Evolutionary conservation across 2,888 invertebrate genomes (phyloP).

Genomic region (Phlogophora meticulosa): DNA sequence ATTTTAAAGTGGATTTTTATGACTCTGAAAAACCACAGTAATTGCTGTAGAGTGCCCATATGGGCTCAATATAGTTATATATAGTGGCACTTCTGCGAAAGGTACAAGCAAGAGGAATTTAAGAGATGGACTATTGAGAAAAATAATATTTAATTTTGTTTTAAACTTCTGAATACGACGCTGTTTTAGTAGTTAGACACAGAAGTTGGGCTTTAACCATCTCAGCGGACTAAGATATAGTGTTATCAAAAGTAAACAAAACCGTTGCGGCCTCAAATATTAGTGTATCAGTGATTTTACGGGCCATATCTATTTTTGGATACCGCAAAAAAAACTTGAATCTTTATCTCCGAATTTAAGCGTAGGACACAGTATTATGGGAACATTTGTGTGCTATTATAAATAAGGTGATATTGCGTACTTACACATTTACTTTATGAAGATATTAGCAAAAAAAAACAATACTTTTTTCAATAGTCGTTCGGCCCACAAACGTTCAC

Average conservation of each 20-base stretch:
- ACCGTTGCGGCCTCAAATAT: background rate
- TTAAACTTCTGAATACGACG: too few relatives aligned
- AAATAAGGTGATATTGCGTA: background rate
- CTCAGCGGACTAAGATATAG: background rate
- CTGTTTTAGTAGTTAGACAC: too few relatives aligned
- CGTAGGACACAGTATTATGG: background rate
- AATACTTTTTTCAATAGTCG: background rate
- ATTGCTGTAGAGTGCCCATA: too few relatives aligned
- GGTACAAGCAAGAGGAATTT: too few relatives aligned
- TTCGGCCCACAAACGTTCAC: constrained; percentile 1
- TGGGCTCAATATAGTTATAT: too few relatives aligned
- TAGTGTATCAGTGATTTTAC: constrained; percentile 6
- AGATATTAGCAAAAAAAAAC: background rate
- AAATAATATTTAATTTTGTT: too few relatives aligned
- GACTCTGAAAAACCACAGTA: too few relatives aligned
- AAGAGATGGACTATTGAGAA: too few relatives aligned
- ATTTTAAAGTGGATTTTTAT: too few relatives aligned
- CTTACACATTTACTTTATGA: constrained; percentile 29
- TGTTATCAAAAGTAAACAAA: background rate
- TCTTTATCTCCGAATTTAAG: background rate
- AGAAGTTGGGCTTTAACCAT: background rate
- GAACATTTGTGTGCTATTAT: background rate
- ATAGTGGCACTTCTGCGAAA: too few relatives aligned
- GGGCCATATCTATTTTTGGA: constrained; percentile 50
- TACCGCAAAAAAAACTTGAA: constrained; percentile 33